These are phyloP conservation scores for Drosophila tani DNA, from an alignment of 1,140 invertebrate species.

Conservation along the genomic window DNA sequence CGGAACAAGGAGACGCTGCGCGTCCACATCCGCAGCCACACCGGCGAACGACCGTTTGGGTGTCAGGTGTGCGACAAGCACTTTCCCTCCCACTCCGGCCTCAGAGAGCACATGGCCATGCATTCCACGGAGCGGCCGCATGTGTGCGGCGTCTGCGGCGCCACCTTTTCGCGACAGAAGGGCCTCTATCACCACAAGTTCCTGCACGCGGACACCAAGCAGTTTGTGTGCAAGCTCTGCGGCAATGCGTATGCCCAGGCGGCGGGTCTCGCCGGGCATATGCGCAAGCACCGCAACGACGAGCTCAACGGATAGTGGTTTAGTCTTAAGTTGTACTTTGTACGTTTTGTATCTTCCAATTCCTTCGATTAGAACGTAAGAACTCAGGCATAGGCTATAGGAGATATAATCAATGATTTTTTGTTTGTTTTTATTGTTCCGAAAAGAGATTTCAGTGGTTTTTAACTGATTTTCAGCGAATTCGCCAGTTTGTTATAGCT, in stretches of 20 bases:
- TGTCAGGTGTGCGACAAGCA: conserved; percentile 91
- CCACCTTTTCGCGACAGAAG: conserved; percentile 94
- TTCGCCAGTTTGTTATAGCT: background rate
- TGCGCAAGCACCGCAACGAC: conserved; percentile 85
- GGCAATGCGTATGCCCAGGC: conserved; percentile 80
- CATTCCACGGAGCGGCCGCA: conserved; percentile 92
- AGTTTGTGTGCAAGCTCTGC: conserved; percentile 78
- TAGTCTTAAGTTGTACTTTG: conserved; percentile 7
- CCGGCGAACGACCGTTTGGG: conserved; percentile 92
- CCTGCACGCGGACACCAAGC: conserved; percentile 73
- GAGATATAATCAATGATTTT: conserved; percentile 9
- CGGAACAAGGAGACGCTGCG: conserved; percentile 94
- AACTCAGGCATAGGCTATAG: conserved; percentile 69
- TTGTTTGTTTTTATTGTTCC: background rate
- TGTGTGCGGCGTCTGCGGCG: conserved; percentile 90
- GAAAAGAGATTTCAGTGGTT: background rate
- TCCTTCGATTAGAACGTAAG: conserved; percentile 32
- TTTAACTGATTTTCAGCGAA: background rate
- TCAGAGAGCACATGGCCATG: conserved; percentile 87
- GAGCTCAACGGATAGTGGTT: conserved; percentile 50
- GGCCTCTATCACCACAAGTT: conserved; percentile 86
- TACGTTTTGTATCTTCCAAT: conserved; percentile 47
- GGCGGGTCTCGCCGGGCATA: conserved; percentile 79
- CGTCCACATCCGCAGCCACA: conserved; percentile 93
- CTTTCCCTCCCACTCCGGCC: conserved; percentile 89